A percentile compares a stretch with the other conserved stretches of the same genome.
These are phyloP conservation scores for Diplazon laetatorius DNA, from an alignment of 2,888 invertebrate genomes.

Conservation along the genomic window DNA sequence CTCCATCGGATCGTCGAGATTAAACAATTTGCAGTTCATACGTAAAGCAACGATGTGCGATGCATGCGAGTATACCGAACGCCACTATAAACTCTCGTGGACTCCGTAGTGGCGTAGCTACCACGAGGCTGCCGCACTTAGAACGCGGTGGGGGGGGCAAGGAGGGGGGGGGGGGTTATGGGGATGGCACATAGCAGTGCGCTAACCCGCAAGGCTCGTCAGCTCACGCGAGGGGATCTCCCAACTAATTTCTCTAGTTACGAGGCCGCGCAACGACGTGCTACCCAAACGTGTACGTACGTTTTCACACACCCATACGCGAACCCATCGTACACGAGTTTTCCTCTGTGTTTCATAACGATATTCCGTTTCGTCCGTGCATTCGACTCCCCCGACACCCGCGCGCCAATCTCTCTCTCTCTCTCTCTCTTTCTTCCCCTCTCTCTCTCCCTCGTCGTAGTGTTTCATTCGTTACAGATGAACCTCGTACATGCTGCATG, in stretches of 20 bases:
- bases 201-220: slow-evolving; percentile 48
- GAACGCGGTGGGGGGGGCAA: background rate
- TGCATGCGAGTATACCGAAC: slow-evolving; percentile 25
- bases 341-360: slow-evolving; percentile 65
- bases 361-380: slow-evolving; percentile 51
- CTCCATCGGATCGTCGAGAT: slow-evolving; percentile 56
- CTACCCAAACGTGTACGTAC: slow-evolving; percentile 59
- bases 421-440: slow-evolving; percentile 37
- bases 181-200: too few relatives aligned
- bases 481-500: slow-evolving; percentile 43
- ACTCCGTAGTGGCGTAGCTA: background rate
- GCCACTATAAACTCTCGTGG: background rate
- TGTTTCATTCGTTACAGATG: slow-evolving; percentile 61
- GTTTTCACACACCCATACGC: slow-evolving; percentile 19
- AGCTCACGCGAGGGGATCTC: slow-evolving; percentile 68
- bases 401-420: background rate
- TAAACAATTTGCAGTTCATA: slow-evolving; percentile 59
- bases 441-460: slow-evolving; percentile 32
- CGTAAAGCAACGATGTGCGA: slow-evolving; percentile 5
- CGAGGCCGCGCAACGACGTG: slow-evolving; percentile 48
- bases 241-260: slow-evolving; percentile 69
- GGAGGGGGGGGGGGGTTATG: too few relatives aligned
- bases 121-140: slow-evolving; percentile 4
- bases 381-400: slow-evolving; percentile 38
- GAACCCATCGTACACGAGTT: too few relatives aligned